These are phyloP conservation scores for Leptobrachium leishanense DNA, from an alignment of 2,113 vertebrate species.

Conservation along the genomic window DNA sequence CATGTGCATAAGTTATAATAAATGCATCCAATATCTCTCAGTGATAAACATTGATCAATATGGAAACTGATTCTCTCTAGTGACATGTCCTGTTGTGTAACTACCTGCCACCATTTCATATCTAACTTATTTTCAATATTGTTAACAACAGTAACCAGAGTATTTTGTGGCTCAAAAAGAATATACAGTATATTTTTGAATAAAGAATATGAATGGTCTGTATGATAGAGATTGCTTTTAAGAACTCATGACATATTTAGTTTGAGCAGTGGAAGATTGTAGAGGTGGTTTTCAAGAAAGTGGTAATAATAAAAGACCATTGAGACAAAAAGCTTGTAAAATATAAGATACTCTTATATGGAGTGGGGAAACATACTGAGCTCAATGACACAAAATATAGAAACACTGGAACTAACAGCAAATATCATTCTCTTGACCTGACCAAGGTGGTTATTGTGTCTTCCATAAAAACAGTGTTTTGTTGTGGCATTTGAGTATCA, in stretches of 20 bases:
- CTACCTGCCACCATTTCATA: too few relatives aligned
- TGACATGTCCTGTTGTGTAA: too few relatives aligned
- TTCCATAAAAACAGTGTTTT: too few relatives aligned
- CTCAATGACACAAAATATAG: neutral
- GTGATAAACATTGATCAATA: too few relatives aligned
- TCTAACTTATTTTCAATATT: too few relatives aligned
- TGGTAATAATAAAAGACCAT: neutral
- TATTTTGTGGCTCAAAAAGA: conserved; percentile 4
- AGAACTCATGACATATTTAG: neutral
- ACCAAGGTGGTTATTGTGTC: neutral
- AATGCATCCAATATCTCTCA: too few relatives aligned
- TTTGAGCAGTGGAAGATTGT: neutral
- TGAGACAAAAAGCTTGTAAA: neutral
- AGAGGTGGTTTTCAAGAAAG: conserved; percentile 5
- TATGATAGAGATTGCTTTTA: conserved; percentile 1
- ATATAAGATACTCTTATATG: neutral
- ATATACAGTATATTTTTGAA: neutral
- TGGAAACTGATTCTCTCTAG: too few relatives aligned
- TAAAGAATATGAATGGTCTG: neutral
- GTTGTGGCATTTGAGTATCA: too few relatives aligned
- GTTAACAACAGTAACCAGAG: conserved; percentile 9
- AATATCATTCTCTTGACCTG: neutral
- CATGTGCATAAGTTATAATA: too few relatives aligned
- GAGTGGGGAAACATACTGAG: neutral
- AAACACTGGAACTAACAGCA: neutral